Percentiles rank a stretch among this genome's conserved stretches.
Conservation (phyloP, 1,140 invertebrate genomes). For the Papilio polyxenes region DNA sequence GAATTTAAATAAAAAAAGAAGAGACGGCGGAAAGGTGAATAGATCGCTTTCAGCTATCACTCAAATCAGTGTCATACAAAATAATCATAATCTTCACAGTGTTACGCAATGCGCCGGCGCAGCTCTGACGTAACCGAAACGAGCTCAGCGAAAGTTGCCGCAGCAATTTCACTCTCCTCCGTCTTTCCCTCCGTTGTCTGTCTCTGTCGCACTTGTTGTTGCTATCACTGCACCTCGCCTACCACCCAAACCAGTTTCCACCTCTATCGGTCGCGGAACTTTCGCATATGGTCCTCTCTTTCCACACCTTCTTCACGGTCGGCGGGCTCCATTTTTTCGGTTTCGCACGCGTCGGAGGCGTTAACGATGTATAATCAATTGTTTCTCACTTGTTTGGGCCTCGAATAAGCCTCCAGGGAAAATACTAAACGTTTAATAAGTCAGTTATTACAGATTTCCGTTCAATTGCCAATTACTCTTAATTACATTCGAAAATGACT, state of each 20-base stretch:
- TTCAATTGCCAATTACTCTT: slow-evolving; percentile 47
- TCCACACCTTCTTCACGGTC: slow-evolving; percentile 64
- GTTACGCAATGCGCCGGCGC: slow-evolving; percentile 64
- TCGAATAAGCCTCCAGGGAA: slow-evolving; percentile 47
- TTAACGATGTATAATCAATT: slow-evolving; percentile 66
- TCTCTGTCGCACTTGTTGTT: slow-evolving; percentile 53
- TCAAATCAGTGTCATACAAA: slow-evolving; percentile 73
- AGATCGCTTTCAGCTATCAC: slow-evolving; percentile 67
- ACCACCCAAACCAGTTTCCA: slow-evolving; percentile 47
- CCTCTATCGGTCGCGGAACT: slow-evolving; percentile 51
- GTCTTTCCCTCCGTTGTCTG: slow-evolving; percentile 64
- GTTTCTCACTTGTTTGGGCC: slow-evolving; percentile 58
- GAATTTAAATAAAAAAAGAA: slow-evolving; percentile 32
- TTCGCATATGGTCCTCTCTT: slow-evolving; percentile 54
- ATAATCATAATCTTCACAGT: slow-evolving; percentile 66
- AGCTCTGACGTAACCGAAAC: slow-evolving; percentile 74
- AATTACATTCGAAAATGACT: slow-evolving; percentile 42
- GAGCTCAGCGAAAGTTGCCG: slow-evolving; percentile 76
- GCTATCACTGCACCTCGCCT: slow-evolving; percentile 47
- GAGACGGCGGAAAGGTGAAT: slow-evolving; percentile 61
- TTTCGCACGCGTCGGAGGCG: slow-evolving; percentile 67
- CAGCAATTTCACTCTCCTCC: slow-evolving; percentile 74
- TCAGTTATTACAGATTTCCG: slow-evolving; percentile 43
- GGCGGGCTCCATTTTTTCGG: slow-evolving; percentile 64
- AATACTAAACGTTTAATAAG: slow-evolving; percentile 43